These are phyloP conservation scores for Chaenocephalus aceratus DNA, from an alignment of 2,113 vertebrate species.

Conservation along the genomic window DNA sequence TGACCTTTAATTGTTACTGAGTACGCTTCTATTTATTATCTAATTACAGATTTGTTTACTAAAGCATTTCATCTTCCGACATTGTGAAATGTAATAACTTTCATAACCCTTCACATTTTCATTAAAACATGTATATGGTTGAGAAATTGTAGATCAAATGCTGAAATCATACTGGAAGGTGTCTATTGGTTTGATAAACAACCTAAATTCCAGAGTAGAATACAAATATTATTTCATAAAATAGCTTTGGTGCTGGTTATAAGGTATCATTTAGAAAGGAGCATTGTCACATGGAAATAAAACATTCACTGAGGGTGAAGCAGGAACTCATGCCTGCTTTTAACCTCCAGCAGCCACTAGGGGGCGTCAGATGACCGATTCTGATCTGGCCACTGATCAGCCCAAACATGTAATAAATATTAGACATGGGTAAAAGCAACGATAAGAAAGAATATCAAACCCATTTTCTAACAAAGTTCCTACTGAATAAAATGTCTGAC, in stretches of 20 bases:
- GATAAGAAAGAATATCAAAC: not conserved
- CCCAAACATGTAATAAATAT: not conserved
- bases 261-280: not conserved
- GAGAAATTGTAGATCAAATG: not conserved
- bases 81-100: not conserved
- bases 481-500: not conserved
- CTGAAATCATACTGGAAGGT: not conserved
- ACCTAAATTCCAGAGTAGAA: not conserved
- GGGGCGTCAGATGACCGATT: slow-evolving; percentile 30
- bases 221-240: not conserved
- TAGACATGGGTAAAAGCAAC: not conserved
- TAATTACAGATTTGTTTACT: not conserved
- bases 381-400: not conserved
- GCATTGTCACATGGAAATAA: not conserved
- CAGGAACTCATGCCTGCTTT: not conserved
- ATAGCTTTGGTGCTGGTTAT: not conserved
- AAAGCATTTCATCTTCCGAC: not conserved
- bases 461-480: not conserved
- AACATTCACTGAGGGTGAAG: not conserved
- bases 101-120: not conserved
- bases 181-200: not conserved
- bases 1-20: no score
- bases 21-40: not conserved
- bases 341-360: slow-evolving; percentile 41
- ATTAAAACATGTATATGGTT: not conserved